Conservation (phyloP, 2,888 invertebrate species). For the Tigriopus californicus region DNA sequence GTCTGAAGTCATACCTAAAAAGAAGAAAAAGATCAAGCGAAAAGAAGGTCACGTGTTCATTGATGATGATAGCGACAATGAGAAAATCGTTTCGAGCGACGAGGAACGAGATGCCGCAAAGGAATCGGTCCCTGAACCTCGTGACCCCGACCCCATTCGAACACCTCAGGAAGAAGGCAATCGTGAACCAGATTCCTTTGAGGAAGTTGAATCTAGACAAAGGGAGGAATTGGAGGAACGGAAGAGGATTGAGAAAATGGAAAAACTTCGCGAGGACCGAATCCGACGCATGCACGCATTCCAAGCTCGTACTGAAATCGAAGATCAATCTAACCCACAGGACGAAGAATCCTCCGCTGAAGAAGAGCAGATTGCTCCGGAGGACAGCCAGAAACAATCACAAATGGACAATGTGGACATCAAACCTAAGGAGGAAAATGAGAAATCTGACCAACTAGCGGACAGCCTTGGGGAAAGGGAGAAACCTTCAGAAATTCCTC, state of each 20-base stretch:
- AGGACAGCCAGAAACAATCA: not conserved
- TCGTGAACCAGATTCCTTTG: not conserved
- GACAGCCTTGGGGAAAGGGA: too few species aligned
- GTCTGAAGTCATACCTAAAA: too few species aligned
- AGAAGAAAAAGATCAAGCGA: not conserved
- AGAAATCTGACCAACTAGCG: too few species aligned
- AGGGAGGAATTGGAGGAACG: not conserved
- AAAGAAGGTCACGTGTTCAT: not conserved
- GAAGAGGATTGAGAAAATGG: conserved; percentile 1
- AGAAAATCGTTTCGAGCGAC: not conserved
- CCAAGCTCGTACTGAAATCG: conserved; percentile 8
- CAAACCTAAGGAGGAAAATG: too few species aligned
- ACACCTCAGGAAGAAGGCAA: not conserved
- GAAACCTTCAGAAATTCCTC: too few species aligned
- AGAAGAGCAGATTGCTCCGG: not conserved
- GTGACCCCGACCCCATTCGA: not conserved
- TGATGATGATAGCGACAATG: conserved; percentile 8
- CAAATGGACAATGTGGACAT: too few species aligned
- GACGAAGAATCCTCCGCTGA: not conserved
- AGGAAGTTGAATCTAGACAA: not conserved
- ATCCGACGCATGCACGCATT: conserved; percentile 12
- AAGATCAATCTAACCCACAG: not conserved
- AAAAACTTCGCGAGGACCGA: not conserved
- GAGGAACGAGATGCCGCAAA: not conserved
- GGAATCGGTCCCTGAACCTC: not conserved